Percentiles rank a stretch among this genome's conserved stretches.
phyloP scores from a whole-genome alignment of 2,888 invertebrate species.

The Tricholauxania praeusta region DNA sequence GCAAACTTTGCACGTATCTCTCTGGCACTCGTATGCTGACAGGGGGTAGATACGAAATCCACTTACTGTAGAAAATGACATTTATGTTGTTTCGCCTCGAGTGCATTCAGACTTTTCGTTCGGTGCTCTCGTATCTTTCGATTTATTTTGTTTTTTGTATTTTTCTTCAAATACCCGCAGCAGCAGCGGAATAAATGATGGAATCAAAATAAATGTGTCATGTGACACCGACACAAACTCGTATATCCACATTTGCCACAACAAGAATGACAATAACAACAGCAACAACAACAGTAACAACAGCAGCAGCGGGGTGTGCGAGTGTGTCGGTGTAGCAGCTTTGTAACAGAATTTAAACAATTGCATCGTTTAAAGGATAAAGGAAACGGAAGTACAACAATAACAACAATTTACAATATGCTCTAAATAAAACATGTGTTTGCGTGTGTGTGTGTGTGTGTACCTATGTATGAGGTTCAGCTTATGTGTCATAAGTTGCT shows the following conservation, averaged over 20 bases:
- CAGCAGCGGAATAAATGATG: slow-evolving; percentile 32
- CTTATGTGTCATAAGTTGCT: slow-evolving; percentile 5
- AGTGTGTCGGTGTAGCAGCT: background rate
- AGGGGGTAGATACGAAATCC: slow-evolving; percentile 24
- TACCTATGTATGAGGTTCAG: background rate
- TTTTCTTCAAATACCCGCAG: slow-evolving; percentile 7
- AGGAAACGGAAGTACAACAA: slow-evolving; percentile 11
- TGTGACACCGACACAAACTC: slow-evolving; percentile 14
- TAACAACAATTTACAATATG: slow-evolving; percentile 25
- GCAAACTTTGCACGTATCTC: slow-evolving; percentile 22
- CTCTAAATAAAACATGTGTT: background rate
- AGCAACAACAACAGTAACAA: background rate
- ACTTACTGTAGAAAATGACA: slow-evolving; percentile 31
- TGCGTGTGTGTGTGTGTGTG: slow-evolving; percentile 1
- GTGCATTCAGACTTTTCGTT: slow-evolving; percentile 14
- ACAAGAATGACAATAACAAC: background rate
- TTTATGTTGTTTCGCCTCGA: slow-evolving; percentile 16
- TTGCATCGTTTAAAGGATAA: background rate
- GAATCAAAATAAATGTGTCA: slow-evolving; percentile 36
- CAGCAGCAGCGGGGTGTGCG: background rate
- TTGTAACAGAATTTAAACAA: slow-evolving; percentile 22
- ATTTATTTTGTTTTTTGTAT: background rate
- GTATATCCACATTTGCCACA: slow-evolving; percentile 13
- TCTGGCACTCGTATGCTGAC: background rate
- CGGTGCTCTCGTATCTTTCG: background rate